These are phyloP conservation scores for Pseudomugil tenellus DNA, from an alignment of 2,797 vertebrate species.

Conservation along the genomic window DNA sequence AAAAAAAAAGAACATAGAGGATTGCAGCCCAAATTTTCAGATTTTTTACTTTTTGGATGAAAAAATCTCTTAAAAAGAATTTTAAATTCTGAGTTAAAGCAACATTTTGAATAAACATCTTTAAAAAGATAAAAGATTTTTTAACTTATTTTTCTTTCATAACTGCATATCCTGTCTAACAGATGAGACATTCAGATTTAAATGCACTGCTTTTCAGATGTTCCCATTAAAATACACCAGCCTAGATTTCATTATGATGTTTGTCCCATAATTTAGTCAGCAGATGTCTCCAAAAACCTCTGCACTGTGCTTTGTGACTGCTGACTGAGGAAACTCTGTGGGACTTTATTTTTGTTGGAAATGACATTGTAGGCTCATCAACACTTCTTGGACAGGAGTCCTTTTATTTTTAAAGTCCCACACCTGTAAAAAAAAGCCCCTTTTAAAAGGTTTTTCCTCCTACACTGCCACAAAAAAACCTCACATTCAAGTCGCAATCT, in stretches of 20 bases:
- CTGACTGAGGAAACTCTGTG: constrained; percentile 43
- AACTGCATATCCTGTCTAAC: not conserved
- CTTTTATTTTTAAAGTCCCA: not conserved
- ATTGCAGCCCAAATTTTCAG: too few relatives aligned
- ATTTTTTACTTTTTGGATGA: too few relatives aligned
- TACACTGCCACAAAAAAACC: not conserved
- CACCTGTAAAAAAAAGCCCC: not conserved
- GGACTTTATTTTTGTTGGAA: constrained; percentile 27
- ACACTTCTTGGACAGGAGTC: not conserved
- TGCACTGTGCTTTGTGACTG: constrained; percentile 40
- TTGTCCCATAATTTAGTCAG: constrained; percentile 44
- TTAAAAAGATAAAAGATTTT: not conserved
- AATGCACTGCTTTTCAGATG: not conserved
- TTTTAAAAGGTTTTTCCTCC: not conserved
- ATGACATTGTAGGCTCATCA: constrained; percentile 12
- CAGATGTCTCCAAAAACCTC: constrained; percentile 72
- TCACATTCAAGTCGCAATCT: constrained; percentile 8
- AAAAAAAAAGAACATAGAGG: too few relatives aligned
- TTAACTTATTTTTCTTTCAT: not conserved
- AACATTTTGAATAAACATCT: too few relatives aligned
- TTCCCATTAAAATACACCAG: not conserved
- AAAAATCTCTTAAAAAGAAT: too few relatives aligned
- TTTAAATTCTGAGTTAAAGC: too few relatives aligned
- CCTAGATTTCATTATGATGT: not conserved
- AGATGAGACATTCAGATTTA: not conserved